A percentile compares a stretch with the other conserved stretches of the same genome.
Conservation (phyloP, 2,797 vertebrate species). For the Mormyrops attenuatus region DNA sequence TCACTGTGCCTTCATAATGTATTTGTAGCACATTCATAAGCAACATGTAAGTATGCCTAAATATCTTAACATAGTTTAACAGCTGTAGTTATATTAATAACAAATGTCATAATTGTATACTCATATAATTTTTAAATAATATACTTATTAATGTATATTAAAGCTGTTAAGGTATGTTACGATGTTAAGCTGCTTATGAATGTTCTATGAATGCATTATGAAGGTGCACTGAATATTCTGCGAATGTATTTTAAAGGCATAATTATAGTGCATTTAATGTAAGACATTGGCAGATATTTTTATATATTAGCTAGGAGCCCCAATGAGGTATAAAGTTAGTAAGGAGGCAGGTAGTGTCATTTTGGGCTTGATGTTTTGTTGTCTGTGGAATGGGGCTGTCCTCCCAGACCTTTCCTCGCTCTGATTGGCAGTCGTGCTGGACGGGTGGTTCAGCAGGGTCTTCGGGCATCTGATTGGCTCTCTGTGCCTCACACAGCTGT, state of each 20-base stretch:
- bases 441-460: background rate
- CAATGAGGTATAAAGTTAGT: background rate
- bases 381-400: background rate
- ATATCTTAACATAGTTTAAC: background rate
- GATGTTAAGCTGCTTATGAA: background rate
- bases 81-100: background rate
- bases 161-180: background rate
- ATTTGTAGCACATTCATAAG: too few species aligned
- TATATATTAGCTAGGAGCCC: background rate
- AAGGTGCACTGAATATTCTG: too few species aligned
- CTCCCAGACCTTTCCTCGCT: background rate
- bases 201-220: background rate
- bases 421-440: background rate
- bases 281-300: background rate
- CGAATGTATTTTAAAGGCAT: background rate
- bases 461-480: too few species aligned
- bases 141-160: background rate
- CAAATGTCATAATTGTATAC: background rate
- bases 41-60: background rate
- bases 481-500: conserved; percentile 57
- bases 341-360: background rate
- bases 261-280: background rate
- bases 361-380: background rate
- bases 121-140: background rate
- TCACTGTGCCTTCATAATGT: too few species aligned